These are phyloP conservation scores for Mormoops blainvillei DNA, from an alignment of 2,113 vertebrate species.

Conservation along the genomic window DNA sequence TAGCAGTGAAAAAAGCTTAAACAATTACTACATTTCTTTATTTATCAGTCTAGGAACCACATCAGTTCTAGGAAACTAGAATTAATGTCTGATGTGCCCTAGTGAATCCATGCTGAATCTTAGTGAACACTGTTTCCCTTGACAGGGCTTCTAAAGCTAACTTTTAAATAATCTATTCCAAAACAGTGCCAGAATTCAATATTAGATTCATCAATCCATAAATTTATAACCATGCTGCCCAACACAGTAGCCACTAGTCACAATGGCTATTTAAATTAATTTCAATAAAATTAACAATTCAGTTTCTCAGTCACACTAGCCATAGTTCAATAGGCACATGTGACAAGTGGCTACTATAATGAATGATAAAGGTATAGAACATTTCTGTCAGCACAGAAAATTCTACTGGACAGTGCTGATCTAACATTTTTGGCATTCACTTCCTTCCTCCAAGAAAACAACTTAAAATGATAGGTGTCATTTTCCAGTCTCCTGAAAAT, in stretches of 20 bases:
- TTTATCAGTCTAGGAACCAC: neutral
- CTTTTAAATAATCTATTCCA: slow-evolving; percentile 15
- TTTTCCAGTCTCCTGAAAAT: neutral
- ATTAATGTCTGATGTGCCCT: neutral
- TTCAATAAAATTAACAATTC: neutral
- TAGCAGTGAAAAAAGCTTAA: slow-evolving; percentile 16
- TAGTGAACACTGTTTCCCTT: neutral
- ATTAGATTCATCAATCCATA: neutral
- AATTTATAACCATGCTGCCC: neutral
- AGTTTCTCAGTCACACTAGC: neutral
- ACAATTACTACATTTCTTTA: neutral
- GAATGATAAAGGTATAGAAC: neutral
- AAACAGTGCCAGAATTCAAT: slow-evolving; percentile 24
- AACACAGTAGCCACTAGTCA: neutral
- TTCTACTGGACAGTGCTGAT: neutral
- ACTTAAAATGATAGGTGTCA: neutral
- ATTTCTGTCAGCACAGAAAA: neutral
- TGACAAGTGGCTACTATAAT: neutral
- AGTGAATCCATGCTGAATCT: neutral
- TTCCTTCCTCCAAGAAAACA: neutral
- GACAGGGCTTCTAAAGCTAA: neutral
- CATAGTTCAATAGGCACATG: neutral
- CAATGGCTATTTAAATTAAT: neutral
- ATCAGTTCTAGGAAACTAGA: slow-evolving; percentile 15
- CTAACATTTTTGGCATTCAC: neutral